Evolutionary conservation across 2,113 vertebrate species (phyloP), one percentile per base, ranked within the genome.

Genomic region (Pogona vitticeps): DNA sequence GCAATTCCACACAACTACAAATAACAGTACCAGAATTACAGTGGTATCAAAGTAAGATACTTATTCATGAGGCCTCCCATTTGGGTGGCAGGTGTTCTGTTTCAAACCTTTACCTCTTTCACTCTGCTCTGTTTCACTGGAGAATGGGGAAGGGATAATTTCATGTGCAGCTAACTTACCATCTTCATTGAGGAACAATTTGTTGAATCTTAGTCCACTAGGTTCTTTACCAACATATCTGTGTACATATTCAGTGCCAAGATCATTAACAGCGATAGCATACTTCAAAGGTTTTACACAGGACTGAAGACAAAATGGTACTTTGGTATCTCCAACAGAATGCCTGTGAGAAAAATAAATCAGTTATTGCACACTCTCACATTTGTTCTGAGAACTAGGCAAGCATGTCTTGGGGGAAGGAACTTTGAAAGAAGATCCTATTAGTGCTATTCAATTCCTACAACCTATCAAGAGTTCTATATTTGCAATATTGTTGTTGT

Each of bases 261-360:
- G 98, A 76, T 99, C 98, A 85, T 99, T 98, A 26, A 99, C 98
- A 63, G 99, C 97, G 92, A 99, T 97, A 65, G 99, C 98, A 0
- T 99, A 99, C 88, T 99, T 99, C 94, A 99, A 95, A 59, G 99
- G 98, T 93, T 99, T 99, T 20, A 99, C 98, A 3, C 99, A 99
- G 9, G 98, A 99, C 95, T 99, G 99, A 73, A 99, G 97, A 86
- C 99, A 99, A 96, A 99, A 99, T 0, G 99, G 99, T 65, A 99
- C 98, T 96, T 99, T 99, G 94, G 99, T 99, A 95, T 99, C 99
- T 0, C 99, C 99, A 52, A 97, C 96, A 0, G 98, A 99, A 97
- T 99, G 98, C 94, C 98, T 99, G 88, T 14, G 46, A 84, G 87
- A 94, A 1, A 94, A 21, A 68, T 21, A 84, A 3, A 5, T 26